Evolutionary conservation across 1,140 invertebrate genomes (phyloP), one percentile per base, ranked within the genome.

Genomic region (Heliconius hewitsoni): DNA sequence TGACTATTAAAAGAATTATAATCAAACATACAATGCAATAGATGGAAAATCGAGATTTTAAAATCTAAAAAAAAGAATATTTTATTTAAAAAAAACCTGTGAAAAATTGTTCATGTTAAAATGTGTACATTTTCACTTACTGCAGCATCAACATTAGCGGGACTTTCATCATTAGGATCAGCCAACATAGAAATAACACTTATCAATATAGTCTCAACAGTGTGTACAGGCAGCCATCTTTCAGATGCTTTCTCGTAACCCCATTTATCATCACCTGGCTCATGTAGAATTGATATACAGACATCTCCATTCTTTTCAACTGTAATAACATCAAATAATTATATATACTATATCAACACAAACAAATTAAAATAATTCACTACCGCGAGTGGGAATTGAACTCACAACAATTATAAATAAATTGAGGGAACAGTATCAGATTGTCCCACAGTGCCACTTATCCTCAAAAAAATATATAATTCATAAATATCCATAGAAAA

Each of bases 161-260:
- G 99, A 95, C 98, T 99, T 96, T 99, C 99, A 95, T 99, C 99
- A 95, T 99, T 99, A 77, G 99, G 99, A 96, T 99, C 99, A 86
- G 99, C 98, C 89, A 99, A 95, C 99, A 99, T 99, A 91, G 99
- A 99, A 95, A 99, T 99, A 89, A 99, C 98, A 95, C 98, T 99
- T 95, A 99, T 98, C 89, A 99, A 96, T 94, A 99, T 99, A 83
- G 99, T 99, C 96, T 99, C 99, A 87, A 99, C 99, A 87, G 99
- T 99, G 95, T 99, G 99, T 81, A 99, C 98, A 76, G 99, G 99
- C 93, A 99, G 95, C 99, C 99, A 99, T 95, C 99, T 96, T 94
- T 99, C 99, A 73, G 98, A 98, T 79, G 99, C 99, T 95, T 99
- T 99, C 95, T 99, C 99, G 95, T 99, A 99, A 46, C 99, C 99